A percentile compares a stretch with the other conserved stretches of the same genome.
phyloP scores from a whole-genome alignment of 2,888 invertebrate genomes.

The Maniola hyperantus region DNA sequence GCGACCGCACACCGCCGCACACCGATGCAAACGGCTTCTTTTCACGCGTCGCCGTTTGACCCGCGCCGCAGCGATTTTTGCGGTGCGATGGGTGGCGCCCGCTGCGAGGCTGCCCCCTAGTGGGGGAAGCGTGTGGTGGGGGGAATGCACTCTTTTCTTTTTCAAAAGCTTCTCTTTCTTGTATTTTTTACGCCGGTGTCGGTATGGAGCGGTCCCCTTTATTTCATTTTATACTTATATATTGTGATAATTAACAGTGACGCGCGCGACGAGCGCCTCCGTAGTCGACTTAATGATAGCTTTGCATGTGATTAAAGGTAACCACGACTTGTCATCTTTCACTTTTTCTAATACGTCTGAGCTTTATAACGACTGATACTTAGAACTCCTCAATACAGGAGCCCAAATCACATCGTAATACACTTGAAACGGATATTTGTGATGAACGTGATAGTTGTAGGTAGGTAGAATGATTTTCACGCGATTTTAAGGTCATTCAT shows the following conservation, averaged over 20 bases:
- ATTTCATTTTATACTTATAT: constrained; percentile 71
- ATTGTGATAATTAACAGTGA: constrained; percentile 81
- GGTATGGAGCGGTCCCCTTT: constrained; percentile 80
- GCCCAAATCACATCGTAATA: not conserved
- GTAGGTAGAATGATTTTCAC: not conserved
- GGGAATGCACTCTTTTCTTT: constrained; percentile 82
- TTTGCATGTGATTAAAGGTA: constrained; percentile 79
- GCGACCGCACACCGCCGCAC: constrained; percentile 61
- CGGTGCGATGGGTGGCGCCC: constrained; percentile 85
- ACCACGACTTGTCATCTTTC: constrained; percentile 72
- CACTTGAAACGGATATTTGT: not conserved
- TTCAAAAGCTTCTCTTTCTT: constrained; percentile 82
- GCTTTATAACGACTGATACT: not conserved
- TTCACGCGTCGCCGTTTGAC: constrained; percentile 82
- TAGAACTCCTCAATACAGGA: not conserved
- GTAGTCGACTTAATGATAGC: constrained; percentile 77
- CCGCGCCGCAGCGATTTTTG: constrained; percentile 84
- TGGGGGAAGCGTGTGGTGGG: constrained; percentile 68
- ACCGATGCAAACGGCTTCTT: constrained; percentile 72
- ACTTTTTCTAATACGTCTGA: constrained; percentile 53
- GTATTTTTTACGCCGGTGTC: constrained; percentile 80
- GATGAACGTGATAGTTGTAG: not conserved
- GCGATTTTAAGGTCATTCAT: not conserved
- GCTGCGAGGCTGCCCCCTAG: constrained; percentile 78
- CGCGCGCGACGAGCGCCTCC: constrained; percentile 74